These are phyloP conservation scores for Prinia subflava DNA, from an alignment of 2,113 vertebrate genomes.

Conservation along the genomic window DNA sequence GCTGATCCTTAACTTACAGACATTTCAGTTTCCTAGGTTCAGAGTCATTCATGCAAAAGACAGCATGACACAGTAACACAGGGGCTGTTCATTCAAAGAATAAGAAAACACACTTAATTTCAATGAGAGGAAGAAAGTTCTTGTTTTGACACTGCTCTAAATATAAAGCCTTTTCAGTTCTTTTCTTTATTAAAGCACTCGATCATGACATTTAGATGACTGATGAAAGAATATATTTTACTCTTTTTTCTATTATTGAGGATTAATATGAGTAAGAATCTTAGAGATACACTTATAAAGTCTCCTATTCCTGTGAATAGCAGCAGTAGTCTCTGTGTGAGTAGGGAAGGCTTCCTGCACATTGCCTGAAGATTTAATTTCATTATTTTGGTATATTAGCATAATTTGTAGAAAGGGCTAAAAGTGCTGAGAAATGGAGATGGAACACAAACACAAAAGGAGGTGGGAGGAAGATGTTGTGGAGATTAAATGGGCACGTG, in stretches of 20 bases:
- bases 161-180: not conserved
- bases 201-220: not conserved
- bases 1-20: not conserved
- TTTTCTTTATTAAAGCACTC: constrained; percentile 1
- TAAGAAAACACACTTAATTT: not conserved
- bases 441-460: not conserved
- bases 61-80: not conserved
- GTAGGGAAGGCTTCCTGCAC: not conserved
- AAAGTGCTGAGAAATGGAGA: not conserved
- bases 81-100: not conserved
- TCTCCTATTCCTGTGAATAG: not conserved
- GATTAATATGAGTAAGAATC: not conserved
- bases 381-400: not conserved
- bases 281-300: not conserved
- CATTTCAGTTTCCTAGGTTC: not conserved
- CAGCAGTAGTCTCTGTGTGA: not conserved
- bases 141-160: not conserved
- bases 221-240: not conserved
- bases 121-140: not conserved
- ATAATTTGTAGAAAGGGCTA: not conserved
- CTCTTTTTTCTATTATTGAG: not conserved
- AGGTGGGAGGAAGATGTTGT: not conserved
- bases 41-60: not conserved
- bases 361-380: not conserved
- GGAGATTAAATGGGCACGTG: fast-evolving